phyloP scores from a whole-genome alignment of 2,113 vertebrate species.

The Trichechus manatus region DNA sequence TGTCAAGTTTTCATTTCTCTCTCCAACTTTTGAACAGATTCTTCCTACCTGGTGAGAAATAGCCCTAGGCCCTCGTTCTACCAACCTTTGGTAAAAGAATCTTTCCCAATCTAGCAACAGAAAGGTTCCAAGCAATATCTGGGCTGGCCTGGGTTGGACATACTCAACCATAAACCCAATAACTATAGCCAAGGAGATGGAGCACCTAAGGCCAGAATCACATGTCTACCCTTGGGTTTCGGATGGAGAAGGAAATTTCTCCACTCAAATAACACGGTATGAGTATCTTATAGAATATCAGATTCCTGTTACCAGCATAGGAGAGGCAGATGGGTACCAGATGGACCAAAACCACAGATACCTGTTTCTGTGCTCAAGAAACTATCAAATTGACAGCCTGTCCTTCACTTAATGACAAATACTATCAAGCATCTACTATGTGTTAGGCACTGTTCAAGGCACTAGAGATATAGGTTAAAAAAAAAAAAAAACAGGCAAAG shows the following conservation, averaged over 20 bases:
- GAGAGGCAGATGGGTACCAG: background rate
- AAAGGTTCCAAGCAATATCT: background rate
- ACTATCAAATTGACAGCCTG: background rate
- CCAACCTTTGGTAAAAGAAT: conserved; percentile 4
- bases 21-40: background rate
- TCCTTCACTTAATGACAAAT: background rate
- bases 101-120: background rate
- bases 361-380: background rate
- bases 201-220: background rate
- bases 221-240: background rate
- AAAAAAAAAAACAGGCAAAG: background rate
- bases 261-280: background rate
- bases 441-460: no score
- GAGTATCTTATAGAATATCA: background rate
- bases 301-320: background rate
- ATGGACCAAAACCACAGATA: background rate
- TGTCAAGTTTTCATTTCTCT: conserved; percentile 26
- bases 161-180: background rate
- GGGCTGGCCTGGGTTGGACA: background rate
- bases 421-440: background rate
- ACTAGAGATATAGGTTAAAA: background rate
- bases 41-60: conserved; percentile 16
- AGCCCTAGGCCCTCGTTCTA: background rate
- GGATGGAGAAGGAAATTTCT: background rate
- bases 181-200: background rate